phyloP scores from a whole-genome alignment of 1,140 invertebrate species.

The Drosophila burlai region DNA sequence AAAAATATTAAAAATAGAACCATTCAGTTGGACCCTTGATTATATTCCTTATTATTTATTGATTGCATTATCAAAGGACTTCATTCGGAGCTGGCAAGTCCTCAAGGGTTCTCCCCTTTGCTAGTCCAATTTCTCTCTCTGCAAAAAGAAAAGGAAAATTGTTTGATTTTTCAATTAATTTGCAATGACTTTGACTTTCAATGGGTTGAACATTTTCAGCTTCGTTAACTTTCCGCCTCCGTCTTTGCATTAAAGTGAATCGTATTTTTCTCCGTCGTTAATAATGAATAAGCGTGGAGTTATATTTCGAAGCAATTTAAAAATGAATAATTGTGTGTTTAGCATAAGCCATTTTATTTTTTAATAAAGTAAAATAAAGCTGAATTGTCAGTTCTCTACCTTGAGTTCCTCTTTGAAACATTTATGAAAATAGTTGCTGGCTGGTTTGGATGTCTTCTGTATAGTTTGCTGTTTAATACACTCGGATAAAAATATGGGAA shows the following conservation, averaged over 20 bases:
- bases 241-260: not conserved
- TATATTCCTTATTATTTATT: slow-evolving; percentile 33
- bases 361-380: not conserved
- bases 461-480: slow-evolving; percentile 1
- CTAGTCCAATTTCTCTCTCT: not conserved
- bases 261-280: not conserved
- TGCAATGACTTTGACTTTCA: slow-evolving; percentile 49
- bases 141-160: slow-evolving; percentile 17
- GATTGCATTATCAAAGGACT: slow-evolving; percentile 32
- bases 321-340: not conserved
- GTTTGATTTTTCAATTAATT: slow-evolving; percentile 48
- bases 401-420: not conserved
- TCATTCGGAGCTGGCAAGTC: slow-evolving; percentile 3
- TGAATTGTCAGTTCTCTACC: not conserved
- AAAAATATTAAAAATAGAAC: not conserved
- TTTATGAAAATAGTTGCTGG: slow-evolving; percentile 27
- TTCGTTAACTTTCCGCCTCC: slow-evolving; percentile 9
- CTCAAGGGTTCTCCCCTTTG: not conserved
- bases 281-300: too few relatives aligned
- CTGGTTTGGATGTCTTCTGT: not conserved
- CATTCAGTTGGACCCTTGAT: not conserved
- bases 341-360: too few relatives aligned
- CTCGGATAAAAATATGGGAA: not conserved
- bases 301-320: not conserved
- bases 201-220: slow-evolving; percentile 34